A percentile compares a stretch with the other conserved stretches of the same genome.
Evolutionary conservation across 1,140 invertebrate genomes (phyloP).

Genomic region (Orussus abietinus): DNA sequence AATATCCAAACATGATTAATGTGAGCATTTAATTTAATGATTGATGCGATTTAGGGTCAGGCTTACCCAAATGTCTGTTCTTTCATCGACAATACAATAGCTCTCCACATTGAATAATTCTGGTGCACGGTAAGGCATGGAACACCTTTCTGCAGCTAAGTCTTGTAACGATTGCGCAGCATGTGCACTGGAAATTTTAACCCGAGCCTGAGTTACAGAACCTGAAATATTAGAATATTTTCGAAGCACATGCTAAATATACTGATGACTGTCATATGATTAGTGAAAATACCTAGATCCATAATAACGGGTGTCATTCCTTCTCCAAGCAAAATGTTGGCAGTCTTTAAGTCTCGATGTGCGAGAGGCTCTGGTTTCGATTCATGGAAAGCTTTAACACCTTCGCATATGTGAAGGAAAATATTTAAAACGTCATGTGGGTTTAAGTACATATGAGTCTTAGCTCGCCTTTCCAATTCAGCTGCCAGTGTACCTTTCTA

Average conservation of each 20-base stretch:
- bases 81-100: slow-evolving; percentile 75
- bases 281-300: slow-evolving; percentile 64
- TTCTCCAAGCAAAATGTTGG: slow-evolving; percentile 74
- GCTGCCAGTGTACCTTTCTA: slow-evolving; percentile 73
- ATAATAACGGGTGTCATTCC: slow-evolving; percentile 73
- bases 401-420: slow-evolving; percentile 73
- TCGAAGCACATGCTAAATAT: no score
- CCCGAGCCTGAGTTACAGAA: slow-evolving; percentile 70
- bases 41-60: background rate
- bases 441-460: slow-evolving; percentile 60
- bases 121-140: slow-evolving; percentile 83
- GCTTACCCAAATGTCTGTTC: slow-evolving; percentile 83
- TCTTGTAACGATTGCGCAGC: slow-evolving; percentile 77
- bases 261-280: background rate
- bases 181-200: slow-evolving; percentile 68
- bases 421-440: slow-evolving; percentile 65
- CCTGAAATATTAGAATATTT: slow-evolving; percentile 49
- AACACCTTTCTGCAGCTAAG: slow-evolving; percentile 76
- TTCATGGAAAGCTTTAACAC: slow-evolving; percentile 71
- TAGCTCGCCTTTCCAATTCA: slow-evolving; percentile 62
- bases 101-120: slow-evolving; percentile 84
- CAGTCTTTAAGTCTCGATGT: slow-evolving; percentile 82
- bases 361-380: slow-evolving; percentile 70
- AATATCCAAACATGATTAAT: slow-evolving; percentile 4
- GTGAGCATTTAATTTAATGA: slow-evolving; percentile 9